Evolutionary conservation across 2,797 vertebrate genomes (phyloP).

Genomic region (Pseudomugil tenellus): DNA sequence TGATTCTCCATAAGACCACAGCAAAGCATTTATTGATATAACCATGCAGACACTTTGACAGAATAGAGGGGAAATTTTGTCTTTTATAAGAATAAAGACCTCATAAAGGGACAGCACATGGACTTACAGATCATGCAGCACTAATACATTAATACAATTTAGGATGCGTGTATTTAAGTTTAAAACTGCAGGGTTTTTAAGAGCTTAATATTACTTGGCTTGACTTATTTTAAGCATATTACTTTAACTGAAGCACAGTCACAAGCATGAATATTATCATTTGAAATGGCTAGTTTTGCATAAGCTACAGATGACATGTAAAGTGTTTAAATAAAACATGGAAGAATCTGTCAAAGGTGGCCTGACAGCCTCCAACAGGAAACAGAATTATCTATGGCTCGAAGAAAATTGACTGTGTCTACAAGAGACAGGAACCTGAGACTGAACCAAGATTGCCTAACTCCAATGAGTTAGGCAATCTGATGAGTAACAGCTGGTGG

Average conservation of each 20-base stretch:
- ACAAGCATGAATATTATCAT: background rate
- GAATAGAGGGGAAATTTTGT: background rate
- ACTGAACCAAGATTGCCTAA: too few relatives aligned
- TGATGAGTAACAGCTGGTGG: too few relatives aligned
- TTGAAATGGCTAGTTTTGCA: background rate
- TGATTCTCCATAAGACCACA: slow-evolving; percentile 8
- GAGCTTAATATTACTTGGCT: background rate
- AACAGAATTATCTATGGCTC: too few relatives aligned
- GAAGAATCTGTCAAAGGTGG: background rate
- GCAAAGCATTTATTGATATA: slow-evolving; percentile 10
- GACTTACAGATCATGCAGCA: background rate
- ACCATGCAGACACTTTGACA: slow-evolving; percentile 3
- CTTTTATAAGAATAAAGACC: background rate
- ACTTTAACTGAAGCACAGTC: background rate
- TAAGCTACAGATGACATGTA: background rate
- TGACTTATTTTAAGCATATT: background rate
- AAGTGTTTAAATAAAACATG: background rate
- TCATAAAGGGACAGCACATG: background rate
- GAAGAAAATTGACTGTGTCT: too few relatives aligned
- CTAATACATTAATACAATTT: background rate
- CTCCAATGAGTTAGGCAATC: too few relatives aligned
- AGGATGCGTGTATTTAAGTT: background rate
- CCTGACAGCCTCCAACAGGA: background rate
- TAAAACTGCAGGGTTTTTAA: background rate
- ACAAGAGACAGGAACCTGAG: too few relatives aligned